Conservation (phyloP, 2,797 vertebrate genomes). For the Chaetodon trifasciatus region DNA sequence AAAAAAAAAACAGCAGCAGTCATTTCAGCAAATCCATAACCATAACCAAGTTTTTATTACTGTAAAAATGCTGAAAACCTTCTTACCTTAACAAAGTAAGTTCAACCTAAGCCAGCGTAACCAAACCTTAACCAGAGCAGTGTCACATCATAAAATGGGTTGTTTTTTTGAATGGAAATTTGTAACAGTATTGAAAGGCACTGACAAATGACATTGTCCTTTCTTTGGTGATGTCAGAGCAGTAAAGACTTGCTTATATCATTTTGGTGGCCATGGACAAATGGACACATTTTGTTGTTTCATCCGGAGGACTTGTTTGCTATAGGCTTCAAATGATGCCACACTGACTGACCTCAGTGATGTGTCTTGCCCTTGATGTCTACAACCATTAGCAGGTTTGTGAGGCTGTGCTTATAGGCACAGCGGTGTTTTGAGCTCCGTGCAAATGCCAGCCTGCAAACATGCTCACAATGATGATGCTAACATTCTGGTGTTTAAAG, state of each 20-base stretch:
- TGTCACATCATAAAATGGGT: too few species aligned
- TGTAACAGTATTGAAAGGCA: neutral
- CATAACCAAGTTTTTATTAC: neutral
- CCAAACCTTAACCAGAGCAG: neutral
- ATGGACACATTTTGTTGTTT: too few species aligned
- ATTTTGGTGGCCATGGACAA: neutral
- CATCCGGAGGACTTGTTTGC: too few species aligned
- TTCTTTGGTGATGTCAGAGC: neutral
- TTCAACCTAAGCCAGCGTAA: neutral
- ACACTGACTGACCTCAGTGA: neutral
- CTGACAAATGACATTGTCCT: neutral
- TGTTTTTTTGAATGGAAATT: neutral
- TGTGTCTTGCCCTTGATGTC: neutral
- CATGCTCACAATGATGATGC: too few species aligned
- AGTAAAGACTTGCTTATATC: neutral
- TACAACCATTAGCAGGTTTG: too few species aligned
- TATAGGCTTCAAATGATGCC: neutral
- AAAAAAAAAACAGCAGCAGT: neutral
- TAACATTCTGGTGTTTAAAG: too few species aligned
- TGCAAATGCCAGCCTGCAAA: too few species aligned
- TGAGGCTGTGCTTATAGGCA: too few species aligned
- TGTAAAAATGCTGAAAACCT: neutral
- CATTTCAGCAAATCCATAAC: too few species aligned
- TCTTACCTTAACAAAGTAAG: neutral
- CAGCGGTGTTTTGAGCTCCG: too few species aligned